Percentiles rank a stretch among this genome's conserved stretches.
Evolutionary conservation across 2,888 invertebrate genomes (phyloP).

Genomic region (Clostera curtula): DNA sequence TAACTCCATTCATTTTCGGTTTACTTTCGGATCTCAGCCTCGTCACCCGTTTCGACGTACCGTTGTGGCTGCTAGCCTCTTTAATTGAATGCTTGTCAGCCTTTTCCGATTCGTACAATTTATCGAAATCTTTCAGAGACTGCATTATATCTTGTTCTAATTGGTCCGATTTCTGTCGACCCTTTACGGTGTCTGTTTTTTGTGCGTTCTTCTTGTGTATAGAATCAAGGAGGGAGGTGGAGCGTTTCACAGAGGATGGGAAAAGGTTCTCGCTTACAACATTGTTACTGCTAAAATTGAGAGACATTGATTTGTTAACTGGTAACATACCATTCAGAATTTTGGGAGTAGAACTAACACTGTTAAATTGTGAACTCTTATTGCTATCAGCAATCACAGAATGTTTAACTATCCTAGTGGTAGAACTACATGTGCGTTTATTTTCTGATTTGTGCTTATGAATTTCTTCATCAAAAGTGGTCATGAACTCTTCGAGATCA

Average conservation of each 20-base stretch:
- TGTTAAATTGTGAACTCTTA: constrained; percentile 46
- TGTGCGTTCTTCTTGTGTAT: constrained; percentile 54
- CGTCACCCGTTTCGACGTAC: constrained; percentile 43
- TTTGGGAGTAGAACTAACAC: constrained; percentile 52
- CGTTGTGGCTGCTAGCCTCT: constrained; percentile 37
- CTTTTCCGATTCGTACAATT: constrained; percentile 60
- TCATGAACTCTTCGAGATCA: constrained; percentile 79
- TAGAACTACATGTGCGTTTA: constrained; percentile 65
- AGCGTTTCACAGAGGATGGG: constrained; percentile 72
- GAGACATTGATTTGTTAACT: constrained; percentile 71
- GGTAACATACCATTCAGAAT: constrained; percentile 51
- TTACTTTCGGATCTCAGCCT: constrained; percentile 47
- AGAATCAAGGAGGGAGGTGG: constrained; percentile 73
- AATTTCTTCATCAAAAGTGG: constrained; percentile 79
- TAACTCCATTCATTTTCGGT: constrained; percentile 42
- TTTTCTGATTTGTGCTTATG: constrained; percentile 56
- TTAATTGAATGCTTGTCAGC: constrained; percentile 42
- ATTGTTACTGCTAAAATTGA: constrained; percentile 75
- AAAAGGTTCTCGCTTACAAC: constrained; percentile 59
- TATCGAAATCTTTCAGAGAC: constrained; percentile 67
- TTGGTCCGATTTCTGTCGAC: constrained; percentile 61
- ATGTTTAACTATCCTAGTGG: constrained; percentile 60
- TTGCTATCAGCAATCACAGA: constrained; percentile 49
- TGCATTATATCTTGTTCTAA: constrained; percentile 68
- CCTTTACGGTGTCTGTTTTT: constrained; percentile 51